Conservation (phyloP, 2,888 invertebrate genomes). For the Acanthopleura granulata region DNA sequence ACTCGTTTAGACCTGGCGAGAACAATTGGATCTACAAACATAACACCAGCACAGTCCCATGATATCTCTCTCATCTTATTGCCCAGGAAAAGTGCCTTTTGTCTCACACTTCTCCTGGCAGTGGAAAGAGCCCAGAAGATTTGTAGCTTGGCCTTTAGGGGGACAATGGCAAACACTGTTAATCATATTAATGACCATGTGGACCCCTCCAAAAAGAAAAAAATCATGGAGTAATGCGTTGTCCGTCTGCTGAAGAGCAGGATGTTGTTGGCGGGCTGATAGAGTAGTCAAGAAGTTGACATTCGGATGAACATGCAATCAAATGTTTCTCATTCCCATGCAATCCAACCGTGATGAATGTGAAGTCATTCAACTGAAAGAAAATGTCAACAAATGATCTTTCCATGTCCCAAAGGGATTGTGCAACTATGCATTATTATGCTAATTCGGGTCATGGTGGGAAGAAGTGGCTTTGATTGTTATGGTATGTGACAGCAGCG, state of each 20-base stretch:
- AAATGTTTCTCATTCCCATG: background rate
- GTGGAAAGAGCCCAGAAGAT: too few relatives aligned
- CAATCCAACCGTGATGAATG: background rate
- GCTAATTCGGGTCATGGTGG: slow-evolving; percentile 1
- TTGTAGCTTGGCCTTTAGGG: too few relatives aligned
- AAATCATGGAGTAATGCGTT: too few relatives aligned
- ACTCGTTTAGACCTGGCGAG: too few relatives aligned
- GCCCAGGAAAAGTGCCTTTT: too few relatives aligned
- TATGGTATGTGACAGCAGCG: slow-evolving; percentile 1
- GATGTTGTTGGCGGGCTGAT: background rate
- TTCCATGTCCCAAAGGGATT: background rate
- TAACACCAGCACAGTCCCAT: too few relatives aligned
- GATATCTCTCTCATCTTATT: too few relatives aligned
- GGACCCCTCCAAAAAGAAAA: too few relatives aligned
- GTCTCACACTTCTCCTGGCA: too few relatives aligned
- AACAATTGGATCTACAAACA: too few relatives aligned
- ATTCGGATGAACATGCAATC: background rate
- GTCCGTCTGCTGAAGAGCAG: background rate
- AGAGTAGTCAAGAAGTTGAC: background rate
- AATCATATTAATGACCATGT: too few relatives aligned
- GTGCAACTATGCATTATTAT: background rate
- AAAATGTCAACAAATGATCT: slow-evolving; percentile 15
- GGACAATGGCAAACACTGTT: too few relatives aligned
- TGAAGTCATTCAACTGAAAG: slow-evolving; percentile 1
- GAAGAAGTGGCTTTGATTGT: slow-evolving; percentile 4